phyloP scores from a whole-genome alignment of 2,113 vertebrate species.

The Vidua chalybeata region DNA sequence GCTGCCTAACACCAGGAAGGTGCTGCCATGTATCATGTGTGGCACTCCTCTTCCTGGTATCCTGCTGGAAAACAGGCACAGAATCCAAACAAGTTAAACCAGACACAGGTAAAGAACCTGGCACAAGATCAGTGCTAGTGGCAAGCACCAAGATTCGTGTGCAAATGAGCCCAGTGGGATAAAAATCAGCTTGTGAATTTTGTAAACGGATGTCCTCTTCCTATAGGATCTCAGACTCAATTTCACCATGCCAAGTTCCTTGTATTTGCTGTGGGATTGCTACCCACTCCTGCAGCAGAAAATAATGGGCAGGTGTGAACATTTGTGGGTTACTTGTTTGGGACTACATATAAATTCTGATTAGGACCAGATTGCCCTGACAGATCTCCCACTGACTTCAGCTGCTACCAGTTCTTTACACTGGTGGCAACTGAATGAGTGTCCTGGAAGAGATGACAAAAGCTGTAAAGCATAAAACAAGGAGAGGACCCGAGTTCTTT shows the following conservation, averaged over 20 bases:
- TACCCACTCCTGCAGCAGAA: background rate
- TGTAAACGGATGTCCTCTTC: background rate
- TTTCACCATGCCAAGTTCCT: background rate
- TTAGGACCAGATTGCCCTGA: background rate
- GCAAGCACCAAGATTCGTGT: background rate
- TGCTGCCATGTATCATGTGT: rapidly evolving
- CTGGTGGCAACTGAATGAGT: background rate
- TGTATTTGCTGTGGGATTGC: background rate
- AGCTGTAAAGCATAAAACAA: background rate
- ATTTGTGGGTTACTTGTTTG: background rate
- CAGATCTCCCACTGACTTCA: background rate
- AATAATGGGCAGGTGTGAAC: background rate
- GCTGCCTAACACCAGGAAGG: background rate
- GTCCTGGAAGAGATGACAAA: background rate
- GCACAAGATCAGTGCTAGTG: background rate
- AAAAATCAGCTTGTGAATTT: background rate
- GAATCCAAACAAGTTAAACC: background rate
- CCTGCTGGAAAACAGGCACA: background rate
- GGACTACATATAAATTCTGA: background rate
- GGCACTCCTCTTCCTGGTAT: background rate
- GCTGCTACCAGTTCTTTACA: background rate
- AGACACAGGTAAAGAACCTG: background rate
- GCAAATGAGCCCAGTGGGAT: rapidly evolving
- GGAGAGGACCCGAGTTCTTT: background rate
- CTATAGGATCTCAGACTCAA: background rate